Evolutionary conservation across 2,888 invertebrate genomes (phyloP).

Genomic region (Phoenoteleia sp.): DNA sequence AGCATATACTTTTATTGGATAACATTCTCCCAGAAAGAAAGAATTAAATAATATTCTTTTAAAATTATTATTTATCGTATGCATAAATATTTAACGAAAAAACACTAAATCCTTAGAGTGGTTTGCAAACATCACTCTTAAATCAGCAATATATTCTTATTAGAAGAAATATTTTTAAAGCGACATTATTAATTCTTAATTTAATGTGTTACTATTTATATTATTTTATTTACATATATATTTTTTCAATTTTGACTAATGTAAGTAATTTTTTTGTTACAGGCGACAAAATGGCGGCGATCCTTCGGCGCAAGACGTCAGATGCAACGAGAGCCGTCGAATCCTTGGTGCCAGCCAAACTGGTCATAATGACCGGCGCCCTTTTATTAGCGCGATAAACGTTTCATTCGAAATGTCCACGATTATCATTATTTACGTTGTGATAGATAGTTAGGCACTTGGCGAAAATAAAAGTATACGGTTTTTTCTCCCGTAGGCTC

Average conservation of each 20-base stretch:
- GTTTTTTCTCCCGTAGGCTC: constrained; percentile 42
- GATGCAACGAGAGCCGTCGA: constrained; percentile 80
- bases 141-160: too few relatives aligned
- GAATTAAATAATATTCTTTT: too few relatives aligned
- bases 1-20: too few relatives aligned
- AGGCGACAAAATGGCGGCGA: constrained; percentile 97
- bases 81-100: too few relatives aligned
- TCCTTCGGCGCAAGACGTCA: constrained; percentile 92
- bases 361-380: constrained; percentile 80
- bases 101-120: too few relatives aligned
- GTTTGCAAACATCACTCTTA: too few relatives aligned
- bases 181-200: too few relatives aligned
- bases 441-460: constrained; percentile 80
- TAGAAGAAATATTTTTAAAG: too few relatives aligned
- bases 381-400: constrained; percentile 84
- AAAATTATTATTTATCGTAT: too few relatives aligned
- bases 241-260: background rate
- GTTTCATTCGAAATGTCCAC: constrained; percentile 83
- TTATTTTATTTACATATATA: too few relatives aligned
- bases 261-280: constrained; percentile 81
- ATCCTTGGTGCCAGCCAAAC: constrained; percentile 80
- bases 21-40: too few relatives aligned
- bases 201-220: too few relatives aligned
- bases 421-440: constrained; percentile 83
- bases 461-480: constrained; percentile 60